phyloP scores from a whole-genome alignment of 2,113 vertebrate species.

The Leucopsar rothschildi region DNA sequence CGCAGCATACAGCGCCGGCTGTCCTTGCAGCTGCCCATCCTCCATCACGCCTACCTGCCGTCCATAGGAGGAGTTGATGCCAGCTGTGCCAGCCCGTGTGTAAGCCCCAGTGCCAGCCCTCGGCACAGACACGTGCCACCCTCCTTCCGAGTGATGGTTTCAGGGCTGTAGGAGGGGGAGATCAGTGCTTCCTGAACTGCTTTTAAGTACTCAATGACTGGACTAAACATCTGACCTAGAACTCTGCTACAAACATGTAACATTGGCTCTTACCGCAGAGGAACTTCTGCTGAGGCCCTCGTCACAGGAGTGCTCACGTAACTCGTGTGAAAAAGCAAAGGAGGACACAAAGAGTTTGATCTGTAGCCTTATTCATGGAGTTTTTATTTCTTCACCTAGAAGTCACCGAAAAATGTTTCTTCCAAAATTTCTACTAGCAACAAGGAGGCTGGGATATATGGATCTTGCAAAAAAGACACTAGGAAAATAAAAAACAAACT shows the following conservation, averaged over 20 bases:
- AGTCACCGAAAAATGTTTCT: constrained; percentile 72
- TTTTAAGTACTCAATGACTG: constrained; percentile 73
- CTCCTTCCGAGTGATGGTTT: constrained; percentile 98
- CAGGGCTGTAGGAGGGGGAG: constrained; percentile 86
- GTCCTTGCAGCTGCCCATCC: constrained; percentile 96
- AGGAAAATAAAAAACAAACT: constrained; percentile 23
- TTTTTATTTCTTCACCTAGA: constrained; percentile 78
- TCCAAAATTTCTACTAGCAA: constrained; percentile 69
- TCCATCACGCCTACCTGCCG: constrained; percentile 97
- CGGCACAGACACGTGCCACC: constrained; percentile 98
- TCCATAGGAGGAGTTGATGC: constrained; percentile 98
- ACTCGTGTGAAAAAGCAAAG: constrained; percentile 64
- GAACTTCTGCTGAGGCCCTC: constrained; percentile 59
- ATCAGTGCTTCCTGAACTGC: constrained; percentile 75
- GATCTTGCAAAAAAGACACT: constrained; percentile 71
- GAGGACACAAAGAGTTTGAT: constrained; percentile 76
- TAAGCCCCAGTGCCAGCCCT: constrained; percentile 93
- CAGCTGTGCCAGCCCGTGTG: constrained; percentile 93
- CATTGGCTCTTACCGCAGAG: constrained; percentile 59
- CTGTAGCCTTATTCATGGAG: constrained; percentile 89
- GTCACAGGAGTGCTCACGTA: constrained; percentile 43
- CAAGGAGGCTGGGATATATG: constrained; percentile 67
- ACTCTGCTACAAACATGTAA: constrained; percentile 67
- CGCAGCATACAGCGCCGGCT: constrained; percentile 96
- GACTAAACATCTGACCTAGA: constrained; percentile 71